Base-by-base conservation (phyloP, 2,113 vertebrate genomes). In the Nycticryphes semicollaris region DNA sequence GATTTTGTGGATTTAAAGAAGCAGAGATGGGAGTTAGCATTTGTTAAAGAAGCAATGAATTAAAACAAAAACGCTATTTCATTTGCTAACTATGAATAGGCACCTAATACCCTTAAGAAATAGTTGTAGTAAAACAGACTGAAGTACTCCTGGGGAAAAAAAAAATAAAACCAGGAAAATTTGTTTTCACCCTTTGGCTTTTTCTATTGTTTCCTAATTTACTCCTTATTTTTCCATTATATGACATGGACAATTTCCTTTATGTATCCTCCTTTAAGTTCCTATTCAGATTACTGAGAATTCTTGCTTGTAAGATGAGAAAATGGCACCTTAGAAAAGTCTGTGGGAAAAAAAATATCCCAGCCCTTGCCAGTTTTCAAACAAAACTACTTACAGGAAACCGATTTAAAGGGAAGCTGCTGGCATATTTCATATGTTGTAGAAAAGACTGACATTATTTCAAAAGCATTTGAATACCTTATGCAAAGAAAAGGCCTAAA, bases 1-100 rank as follows among this genome's bases (percentile, higher is more conserved):
- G 96, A 96, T 97, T 98, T 96, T 96, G 97, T 96, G 97, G 98
- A 96, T 97, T 97, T 97, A 95, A 97, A 97, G 96, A 90, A 96
- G 90, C 79, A 96, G 94, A 93, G 68, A 96, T 75, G 86, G 84
- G 82, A 96, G 68, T 91, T 89, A 87, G 94, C 93, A 75, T 93
- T 97, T 83, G 76, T 54, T 98, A 95, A 96, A 97, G 97, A 94
- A 95, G 93, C 87, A 27, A 70, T 92, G 95, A 97, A 95, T 95
- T 89, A 87, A 86, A 95, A 92, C 74, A 96, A 93, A 90, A 95
- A 92, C 69, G 79, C 80, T 93, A 88, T 97, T 96, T 97, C 97
- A 95, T 95, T 96, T 90, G 75, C 86, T 73, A 75, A 66, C 90
- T 91, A 35, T 94, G 94, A 97, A 96, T 96, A 97, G 95, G 62